Percentiles rank a stretch among this genome's conserved stretches.
Evolutionary conservation across 2,113 vertebrate genomes (phyloP).

Genomic region (Zosterops hypoxanthus): DNA sequence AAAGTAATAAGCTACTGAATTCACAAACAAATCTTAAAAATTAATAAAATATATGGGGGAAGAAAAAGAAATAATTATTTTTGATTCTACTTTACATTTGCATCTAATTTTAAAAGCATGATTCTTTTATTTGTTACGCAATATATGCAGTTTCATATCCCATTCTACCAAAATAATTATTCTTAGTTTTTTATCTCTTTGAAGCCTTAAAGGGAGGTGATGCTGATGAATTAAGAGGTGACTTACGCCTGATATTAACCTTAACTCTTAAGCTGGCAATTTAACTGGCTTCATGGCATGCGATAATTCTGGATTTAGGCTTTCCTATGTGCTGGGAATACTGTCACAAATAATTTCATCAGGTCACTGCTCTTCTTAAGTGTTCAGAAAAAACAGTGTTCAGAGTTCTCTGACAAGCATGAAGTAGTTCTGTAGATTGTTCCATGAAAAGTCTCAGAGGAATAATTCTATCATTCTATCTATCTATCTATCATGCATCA

Average conservation of each 20-base stretch:
- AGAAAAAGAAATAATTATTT: background rate
- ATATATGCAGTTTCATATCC: background rate
- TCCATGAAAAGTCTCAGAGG: background rate
- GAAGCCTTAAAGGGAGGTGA: background rate
- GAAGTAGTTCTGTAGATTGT: background rate
- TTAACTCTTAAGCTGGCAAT: background rate
- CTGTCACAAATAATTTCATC: background rate
- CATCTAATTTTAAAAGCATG: background rate
- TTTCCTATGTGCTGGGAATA: background rate
- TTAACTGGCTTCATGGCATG: background rate
- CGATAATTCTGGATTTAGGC: background rate
- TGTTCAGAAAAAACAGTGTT: background rate
- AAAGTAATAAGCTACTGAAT: constrained; percentile 35
- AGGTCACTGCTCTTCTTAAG: background rate
- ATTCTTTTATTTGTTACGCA: background rate
- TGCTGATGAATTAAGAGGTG: background rate
- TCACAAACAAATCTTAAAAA: background rate
- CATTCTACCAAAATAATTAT: background rate
- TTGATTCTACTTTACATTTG: background rate
- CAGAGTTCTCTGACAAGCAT: background rate
- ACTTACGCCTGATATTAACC: background rate
- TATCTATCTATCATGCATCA: background rate
- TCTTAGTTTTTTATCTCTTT: background rate
- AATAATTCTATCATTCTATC: background rate
- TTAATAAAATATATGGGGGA: background rate